Evolutionary conservation across 2,113 vertebrate genomes (phyloP).

Genomic region (Phylloscopus whistleri): DNA sequence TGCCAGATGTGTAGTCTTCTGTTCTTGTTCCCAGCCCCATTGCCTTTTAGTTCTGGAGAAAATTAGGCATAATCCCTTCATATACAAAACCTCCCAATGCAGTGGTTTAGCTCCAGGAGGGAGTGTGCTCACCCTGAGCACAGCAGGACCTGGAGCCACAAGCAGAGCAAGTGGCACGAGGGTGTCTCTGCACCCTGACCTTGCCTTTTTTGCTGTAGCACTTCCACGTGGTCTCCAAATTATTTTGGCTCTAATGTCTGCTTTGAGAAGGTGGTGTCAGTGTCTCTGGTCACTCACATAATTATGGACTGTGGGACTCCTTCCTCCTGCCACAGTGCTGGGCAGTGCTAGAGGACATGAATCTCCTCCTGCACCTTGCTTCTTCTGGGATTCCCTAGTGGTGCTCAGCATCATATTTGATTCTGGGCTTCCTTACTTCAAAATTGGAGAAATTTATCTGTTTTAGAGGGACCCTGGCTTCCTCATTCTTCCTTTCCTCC

Average conservation of each 20-base stretch:
- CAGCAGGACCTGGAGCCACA: accelerated
- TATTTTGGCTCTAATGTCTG: background rate
- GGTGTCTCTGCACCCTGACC: background rate
- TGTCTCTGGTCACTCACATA: background rate
- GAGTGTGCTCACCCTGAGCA: background rate
- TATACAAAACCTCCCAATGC: accelerated
- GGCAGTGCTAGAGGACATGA: background rate
- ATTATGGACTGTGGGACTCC: background rate
- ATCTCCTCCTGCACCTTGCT: background rate
- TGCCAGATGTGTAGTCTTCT: background rate
- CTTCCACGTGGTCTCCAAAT: background rate
- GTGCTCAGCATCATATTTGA: background rate
- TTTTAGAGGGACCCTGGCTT: background rate
- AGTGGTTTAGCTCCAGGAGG: accelerated
- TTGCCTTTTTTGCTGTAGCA: background rate
- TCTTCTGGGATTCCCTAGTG: background rate
- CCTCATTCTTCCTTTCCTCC: background rate
- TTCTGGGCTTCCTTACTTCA: background rate
- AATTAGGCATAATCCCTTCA: background rate
- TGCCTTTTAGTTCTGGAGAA: background rate
- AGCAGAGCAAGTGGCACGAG: background rate
- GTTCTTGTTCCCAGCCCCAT: background rate
- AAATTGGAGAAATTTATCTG: background rate
- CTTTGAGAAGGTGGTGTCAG: background rate
- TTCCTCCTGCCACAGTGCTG: background rate